Percentiles rank a stretch among this genome's conserved stretches.
These are phyloP conservation scores for Amphiprion clarkii DNA, from an alignment of 2,797 vertebrate genomes.

Conservation along the genomic window DNA sequence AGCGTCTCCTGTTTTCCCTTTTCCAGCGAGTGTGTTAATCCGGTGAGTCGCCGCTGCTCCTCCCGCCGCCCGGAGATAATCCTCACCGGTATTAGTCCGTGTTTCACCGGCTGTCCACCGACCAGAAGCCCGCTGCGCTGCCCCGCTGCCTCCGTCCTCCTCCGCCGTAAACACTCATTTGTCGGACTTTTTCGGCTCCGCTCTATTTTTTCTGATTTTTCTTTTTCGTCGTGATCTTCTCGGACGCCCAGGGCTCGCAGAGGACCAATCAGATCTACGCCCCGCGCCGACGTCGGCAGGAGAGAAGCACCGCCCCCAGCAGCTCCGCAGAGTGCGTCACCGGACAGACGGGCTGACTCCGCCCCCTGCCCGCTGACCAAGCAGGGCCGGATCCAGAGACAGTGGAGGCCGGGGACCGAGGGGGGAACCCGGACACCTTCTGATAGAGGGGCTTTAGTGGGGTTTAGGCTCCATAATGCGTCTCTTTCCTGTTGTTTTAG, in stretches of 20 bases:
- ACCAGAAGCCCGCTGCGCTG: neutral
- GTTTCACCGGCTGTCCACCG: constrained; percentile 7
- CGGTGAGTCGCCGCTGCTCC: constrained; percentile 51
- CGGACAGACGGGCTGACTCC: neutral
- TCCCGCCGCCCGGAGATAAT: constrained; percentile 46
- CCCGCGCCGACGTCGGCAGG: constrained; percentile 48
- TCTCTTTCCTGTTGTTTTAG: too few species aligned
- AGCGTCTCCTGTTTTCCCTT: constrained; percentile 70
- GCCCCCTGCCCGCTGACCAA: neutral
- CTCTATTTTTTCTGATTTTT: constrained; percentile 51
- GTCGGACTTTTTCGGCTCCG: constrained; percentile 48
- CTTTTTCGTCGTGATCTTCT: constrained; percentile 40
- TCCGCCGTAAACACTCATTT: constrained; percentile 27
- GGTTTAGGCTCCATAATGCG: too few species aligned
- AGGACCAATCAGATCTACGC: constrained; percentile 66
- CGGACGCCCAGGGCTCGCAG: constrained; percentile 49
- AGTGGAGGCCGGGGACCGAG: neutral
- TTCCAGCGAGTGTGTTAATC: constrained; percentile 61
- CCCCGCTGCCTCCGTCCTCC: neutral
- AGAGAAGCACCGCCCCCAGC: constrained; percentile 57
- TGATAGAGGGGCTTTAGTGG: neutral
- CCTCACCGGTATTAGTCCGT: constrained; percentile 25
- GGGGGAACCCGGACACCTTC: neutral
- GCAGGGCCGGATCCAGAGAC: neutral
- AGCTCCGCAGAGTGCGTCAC: constrained; percentile 76